phyloP scores from a whole-genome alignment of 2,113 vertebrate genomes.

The Chlamydotis undulata region DNA sequence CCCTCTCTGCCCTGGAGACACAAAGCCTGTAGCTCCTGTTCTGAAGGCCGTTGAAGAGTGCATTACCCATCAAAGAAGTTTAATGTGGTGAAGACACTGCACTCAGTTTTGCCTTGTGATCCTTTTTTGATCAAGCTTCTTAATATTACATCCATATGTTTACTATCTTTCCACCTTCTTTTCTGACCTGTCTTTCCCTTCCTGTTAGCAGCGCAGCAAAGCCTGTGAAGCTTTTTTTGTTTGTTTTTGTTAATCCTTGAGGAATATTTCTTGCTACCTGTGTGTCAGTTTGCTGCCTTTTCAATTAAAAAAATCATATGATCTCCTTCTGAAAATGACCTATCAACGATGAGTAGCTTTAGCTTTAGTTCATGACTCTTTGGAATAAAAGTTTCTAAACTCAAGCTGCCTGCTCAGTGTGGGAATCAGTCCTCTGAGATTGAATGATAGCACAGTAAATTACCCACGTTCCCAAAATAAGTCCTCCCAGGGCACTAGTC shows the following conservation, averaged over 20 bases:
- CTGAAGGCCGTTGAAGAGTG: not conserved
- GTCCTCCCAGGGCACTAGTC: not conserved
- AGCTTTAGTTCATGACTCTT: not conserved
- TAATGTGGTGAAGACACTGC: not conserved
- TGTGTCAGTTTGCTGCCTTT: not conserved
- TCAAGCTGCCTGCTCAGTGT: not conserved
- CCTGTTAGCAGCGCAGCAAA: not conserved
- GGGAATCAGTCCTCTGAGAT: not conserved
- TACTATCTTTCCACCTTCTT: not conserved
- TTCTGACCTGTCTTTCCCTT: not conserved
- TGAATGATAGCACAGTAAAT: not conserved
- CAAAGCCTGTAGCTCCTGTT: slow-evolving; percentile 7
- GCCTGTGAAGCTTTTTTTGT: not conserved
- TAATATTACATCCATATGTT: not conserved
- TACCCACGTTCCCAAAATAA: not conserved
- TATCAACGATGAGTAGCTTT: not conserved
- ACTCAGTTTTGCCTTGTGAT: not conserved
- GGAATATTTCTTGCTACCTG: not conserved
- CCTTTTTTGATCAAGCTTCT: not conserved
- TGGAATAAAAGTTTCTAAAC: not conserved
- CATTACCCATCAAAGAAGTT: not conserved
- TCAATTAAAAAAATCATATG: not conserved
- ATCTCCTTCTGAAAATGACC: not conserved
- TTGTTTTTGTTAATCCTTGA: not conserved
- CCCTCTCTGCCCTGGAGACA: not conserved